Base-by-base conservation (phyloP, 2,797 vertebrate genomes). In the Lemur catta region DNA sequence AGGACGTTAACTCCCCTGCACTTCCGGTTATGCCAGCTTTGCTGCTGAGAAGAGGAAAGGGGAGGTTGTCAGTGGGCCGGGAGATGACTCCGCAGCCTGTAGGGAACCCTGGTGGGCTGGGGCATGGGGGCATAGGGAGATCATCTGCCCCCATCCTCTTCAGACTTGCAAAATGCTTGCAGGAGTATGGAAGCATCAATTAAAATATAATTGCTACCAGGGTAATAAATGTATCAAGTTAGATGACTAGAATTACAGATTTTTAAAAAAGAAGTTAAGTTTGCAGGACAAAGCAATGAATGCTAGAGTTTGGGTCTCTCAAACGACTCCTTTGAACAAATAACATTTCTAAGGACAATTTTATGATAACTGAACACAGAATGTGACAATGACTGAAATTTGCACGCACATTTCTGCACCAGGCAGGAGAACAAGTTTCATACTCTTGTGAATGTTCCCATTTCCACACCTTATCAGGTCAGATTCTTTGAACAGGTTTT, bases 301-400 rank as follows among this genome's bases (percentile, higher is more conserved):
- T 33, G 22, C 28, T 33, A 35, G 33, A 46, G 74, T 38, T 38
- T 43, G 50, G 72, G 2, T 20, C 4, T 72, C 59, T 72, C 75
- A 33, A n/a, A 26, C 0, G 1, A 74, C 43, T 91, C 35, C 80
- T 61, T 10, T 17, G 41, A 84, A 69, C 15, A 28, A 46, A 17
- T 33, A 28, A 43, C 9, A 18, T 22, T 22, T n/a, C 38, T 38
- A 59, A 75, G 35, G 87, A 28, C 1, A 17, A 38, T 20, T 82
- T 93, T n/a, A 43, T 84, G n/a, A n/a, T 30, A 20, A 52, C 48
- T 22, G n/a, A 82, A 82, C 63, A 38, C 35, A n/a, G 55, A 28
- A 28, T 0, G 0, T 1, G 26, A 7, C 2, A 6, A 13, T 59
- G 59, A 15, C 24, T 2, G 52, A 67, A 17, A 46, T 17, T 15